phyloP scores from a whole-genome alignment of 2,113 vertebrate genomes.

The Myotis davidii region DNA sequence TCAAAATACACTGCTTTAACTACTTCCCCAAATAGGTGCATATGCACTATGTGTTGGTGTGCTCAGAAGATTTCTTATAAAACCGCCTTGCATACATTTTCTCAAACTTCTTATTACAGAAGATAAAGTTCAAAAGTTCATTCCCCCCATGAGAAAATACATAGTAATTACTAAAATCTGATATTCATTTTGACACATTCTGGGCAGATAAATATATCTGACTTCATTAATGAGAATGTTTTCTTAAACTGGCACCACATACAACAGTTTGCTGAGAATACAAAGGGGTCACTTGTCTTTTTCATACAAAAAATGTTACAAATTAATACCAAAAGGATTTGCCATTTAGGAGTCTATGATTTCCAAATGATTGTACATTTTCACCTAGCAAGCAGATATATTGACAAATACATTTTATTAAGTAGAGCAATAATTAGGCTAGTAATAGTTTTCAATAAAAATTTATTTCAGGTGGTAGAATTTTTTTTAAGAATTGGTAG shows the following conservation, averaged over 20 bases:
- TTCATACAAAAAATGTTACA: slow-evolving; percentile 12
- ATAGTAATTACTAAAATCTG: slow-evolving; percentile 31
- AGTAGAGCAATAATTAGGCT: neutral
- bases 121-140: slow-evolving; percentile 19
- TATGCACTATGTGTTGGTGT: neutral
- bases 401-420: neutral
- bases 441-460: neutral
- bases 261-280: slow-evolving; percentile 19
- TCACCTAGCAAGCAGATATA: neutral
- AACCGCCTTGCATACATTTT: neutral
- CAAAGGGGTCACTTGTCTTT: neutral
- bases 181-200: neutral
- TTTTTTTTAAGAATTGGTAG: slow-evolving; percentile 9
- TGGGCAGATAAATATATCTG: neutral
- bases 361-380: slow-evolving; percentile 35
- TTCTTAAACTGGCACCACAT: neutral
- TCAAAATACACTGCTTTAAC: neutral
- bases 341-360: neutral
- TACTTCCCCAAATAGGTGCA: neutral
- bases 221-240: neutral
- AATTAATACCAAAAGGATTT: slow-evolving; percentile 6
- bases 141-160: neutral
- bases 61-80: slow-evolving; percentile 7
- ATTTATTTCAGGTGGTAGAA: neutral
- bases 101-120: neutral